Percentiles rank a stretch among this genome's conserved stretches.
Conservation (phyloP, 2,797 vertebrate genomes). For the Pogoniulus pusillus region DNA sequence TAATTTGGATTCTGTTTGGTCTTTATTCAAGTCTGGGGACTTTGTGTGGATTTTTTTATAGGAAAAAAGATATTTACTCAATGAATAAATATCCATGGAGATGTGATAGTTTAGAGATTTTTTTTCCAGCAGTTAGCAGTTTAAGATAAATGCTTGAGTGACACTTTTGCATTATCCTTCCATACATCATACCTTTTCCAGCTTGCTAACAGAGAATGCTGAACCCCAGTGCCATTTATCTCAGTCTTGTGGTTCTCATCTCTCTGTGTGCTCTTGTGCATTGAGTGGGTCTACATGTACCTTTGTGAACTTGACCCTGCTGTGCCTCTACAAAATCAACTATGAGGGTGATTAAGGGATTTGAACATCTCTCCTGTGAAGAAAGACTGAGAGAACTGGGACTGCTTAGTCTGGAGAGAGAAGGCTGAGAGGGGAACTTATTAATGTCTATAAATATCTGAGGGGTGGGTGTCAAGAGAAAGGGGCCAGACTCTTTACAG, state of each 20-base stretch:
- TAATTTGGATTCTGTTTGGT: neutral
- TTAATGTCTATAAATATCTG: too few relatives aligned
- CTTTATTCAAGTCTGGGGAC: neutral
- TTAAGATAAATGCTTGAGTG: neutral
- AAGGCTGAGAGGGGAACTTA: too few relatives aligned
- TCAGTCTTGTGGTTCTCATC: neutral
- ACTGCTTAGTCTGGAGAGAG: too few relatives aligned
- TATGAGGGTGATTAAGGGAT: too few relatives aligned
- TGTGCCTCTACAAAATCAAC: neutral
- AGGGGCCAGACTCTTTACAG: too few relatives aligned
- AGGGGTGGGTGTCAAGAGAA: too few relatives aligned
- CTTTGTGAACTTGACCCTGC: neutral
- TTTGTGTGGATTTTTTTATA: neutral
- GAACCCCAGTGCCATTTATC: neutral
- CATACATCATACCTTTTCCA: fast-evolving
- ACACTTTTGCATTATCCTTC: neutral
- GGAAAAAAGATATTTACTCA: neutral
- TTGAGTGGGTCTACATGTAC: fast-evolving
- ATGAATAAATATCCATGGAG: neutral
- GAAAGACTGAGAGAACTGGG: too few relatives aligned
- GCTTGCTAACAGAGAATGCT: neutral
- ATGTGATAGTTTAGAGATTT: neutral
- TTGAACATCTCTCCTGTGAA: too few relatives aligned
- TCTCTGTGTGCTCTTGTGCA: neutral
- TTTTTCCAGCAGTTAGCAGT: neutral